Evolutionary conservation across 2,797 vertebrate species (phyloP).

Genomic region (Alca torda): DNA sequence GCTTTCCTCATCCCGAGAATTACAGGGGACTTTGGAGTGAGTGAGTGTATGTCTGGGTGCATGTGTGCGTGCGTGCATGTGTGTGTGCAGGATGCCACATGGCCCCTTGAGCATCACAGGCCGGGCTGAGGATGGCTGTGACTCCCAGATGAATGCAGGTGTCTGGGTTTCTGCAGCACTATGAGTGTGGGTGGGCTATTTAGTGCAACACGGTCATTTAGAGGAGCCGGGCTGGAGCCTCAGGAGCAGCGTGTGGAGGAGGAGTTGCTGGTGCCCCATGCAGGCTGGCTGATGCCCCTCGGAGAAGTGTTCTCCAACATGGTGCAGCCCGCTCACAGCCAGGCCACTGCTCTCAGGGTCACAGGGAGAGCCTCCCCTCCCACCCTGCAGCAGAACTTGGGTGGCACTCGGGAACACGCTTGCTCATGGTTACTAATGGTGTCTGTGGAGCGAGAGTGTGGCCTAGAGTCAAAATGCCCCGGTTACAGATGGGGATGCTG

Average conservation of each 20-base stretch:
- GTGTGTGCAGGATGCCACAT: background rate
- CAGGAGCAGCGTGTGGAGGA: background rate
- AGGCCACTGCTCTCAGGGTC: rapidly evolving
- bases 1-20: background rate
- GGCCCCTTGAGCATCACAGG: background rate
- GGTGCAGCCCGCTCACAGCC: background rate
- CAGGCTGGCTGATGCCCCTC: background rate
- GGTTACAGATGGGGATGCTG: background rate
- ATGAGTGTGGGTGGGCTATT: background rate
- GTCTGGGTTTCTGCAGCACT: slow-evolving; percentile 26
- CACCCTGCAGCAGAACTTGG: background rate
- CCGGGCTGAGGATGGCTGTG: background rate
- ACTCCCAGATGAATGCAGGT: background rate
- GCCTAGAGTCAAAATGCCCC: background rate
- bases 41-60: background rate
- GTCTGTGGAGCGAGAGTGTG: background rate
- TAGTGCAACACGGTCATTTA: background rate
- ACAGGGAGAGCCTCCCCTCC: background rate
- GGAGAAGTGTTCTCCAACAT: background rate
- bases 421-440: background rate
- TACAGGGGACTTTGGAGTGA: background rate
- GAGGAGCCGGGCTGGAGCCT: background rate
- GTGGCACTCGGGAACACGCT: background rate
- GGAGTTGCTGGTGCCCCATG: background rate
- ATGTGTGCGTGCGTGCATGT: too few relatives aligned